Evolutionary conservation across 2,888 invertebrate species (phyloP).

Genomic region (Sylvicola cinctus): DNA sequence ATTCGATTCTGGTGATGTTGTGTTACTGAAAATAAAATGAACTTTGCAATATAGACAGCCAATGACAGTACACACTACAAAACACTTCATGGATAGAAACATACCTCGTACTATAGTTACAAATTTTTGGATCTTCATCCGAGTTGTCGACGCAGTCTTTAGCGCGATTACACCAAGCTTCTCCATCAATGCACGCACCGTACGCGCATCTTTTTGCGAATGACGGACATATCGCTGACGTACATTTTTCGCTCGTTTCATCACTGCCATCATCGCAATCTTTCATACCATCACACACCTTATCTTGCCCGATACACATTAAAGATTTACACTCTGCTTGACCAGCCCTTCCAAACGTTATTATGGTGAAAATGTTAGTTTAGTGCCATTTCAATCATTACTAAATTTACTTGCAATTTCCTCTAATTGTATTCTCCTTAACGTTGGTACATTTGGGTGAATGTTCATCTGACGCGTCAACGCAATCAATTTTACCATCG

Average conservation of each 20-base stretch:
- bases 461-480: slow-evolving; percentile 6
- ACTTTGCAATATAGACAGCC: too few relatives aligned
- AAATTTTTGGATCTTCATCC: slow-evolving; percentile 8
- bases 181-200: slow-evolving; percentile 1
- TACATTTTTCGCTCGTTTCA: slow-evolving; percentile 10
- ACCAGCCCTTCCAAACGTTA: neutral
- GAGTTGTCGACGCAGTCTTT: slow-evolving; percentile 5
- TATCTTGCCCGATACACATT: neutral
- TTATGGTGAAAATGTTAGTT: too few relatives aligned
- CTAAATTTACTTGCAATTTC: too few relatives aligned
- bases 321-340: neutral
- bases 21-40: too few relatives aligned
- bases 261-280: slow-evolving; percentile 13
- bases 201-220: neutral
- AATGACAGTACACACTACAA: too few relatives aligned
- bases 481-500: slow-evolving; percentile 8
- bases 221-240: neutral
- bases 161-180: slow-evolving; percentile 1
- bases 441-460: neutral
- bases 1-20: too few relatives aligned
- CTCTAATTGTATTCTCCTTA: too few relatives aligned
- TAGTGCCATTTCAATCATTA: too few relatives aligned
- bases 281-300: slow-evolving; percentile 21
- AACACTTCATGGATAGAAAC: too few relatives aligned
- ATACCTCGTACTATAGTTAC: too few relatives aligned